phyloP scores from a whole-genome alignment of 2,888 invertebrate genomes.

The Ceratothoa steindachneri region DNA sequence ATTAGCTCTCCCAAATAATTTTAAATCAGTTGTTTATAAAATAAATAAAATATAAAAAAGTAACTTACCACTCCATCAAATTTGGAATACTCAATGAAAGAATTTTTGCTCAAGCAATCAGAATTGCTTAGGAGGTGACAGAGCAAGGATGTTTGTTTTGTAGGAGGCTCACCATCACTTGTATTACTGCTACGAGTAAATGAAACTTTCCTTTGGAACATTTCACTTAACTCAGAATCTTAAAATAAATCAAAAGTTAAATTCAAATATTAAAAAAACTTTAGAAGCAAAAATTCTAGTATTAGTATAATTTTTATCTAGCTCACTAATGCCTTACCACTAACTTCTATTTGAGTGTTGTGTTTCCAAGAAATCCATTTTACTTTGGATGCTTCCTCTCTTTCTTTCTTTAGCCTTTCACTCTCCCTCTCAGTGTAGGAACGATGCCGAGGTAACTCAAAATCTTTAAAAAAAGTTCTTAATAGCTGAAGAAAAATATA shows the following conservation, averaged over 20 bases:
- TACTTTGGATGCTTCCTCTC: slow-evolving; percentile 58
- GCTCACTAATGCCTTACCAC: slow-evolving; percentile 27
- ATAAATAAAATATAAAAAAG: too few species aligned
- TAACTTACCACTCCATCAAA: slow-evolving; percentile 73
- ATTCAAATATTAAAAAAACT: not conserved
- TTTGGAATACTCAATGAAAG: slow-evolving; percentile 82
- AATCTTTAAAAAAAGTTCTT: slow-evolving; percentile 13
- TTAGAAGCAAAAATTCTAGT: not conserved
- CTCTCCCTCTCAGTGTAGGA: slow-evolving; percentile 83
- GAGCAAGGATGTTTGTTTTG: slow-evolving; percentile 58
- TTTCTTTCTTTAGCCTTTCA: slow-evolving; percentile 81
- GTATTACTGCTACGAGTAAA: slow-evolving; percentile 18
- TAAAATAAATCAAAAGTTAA: not conserved
- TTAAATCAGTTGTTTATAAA: too few species aligned
- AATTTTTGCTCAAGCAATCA: slow-evolving; percentile 61
- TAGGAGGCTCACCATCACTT: slow-evolving; percentile 12
- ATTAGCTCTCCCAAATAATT: too few species aligned
- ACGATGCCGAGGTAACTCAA: slow-evolving; percentile 60
- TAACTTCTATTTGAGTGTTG: slow-evolving; percentile 21
- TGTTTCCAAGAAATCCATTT: slow-evolving; percentile 45
- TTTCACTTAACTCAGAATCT: slow-evolving; percentile 48
- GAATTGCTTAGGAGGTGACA: slow-evolving; percentile 65
- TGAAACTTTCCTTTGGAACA: slow-evolving; percentile 49
- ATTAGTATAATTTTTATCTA: too few species aligned
- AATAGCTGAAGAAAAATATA: not conserved